Evolutionary conservation across 2,888 invertebrate genomes (phyloP).

Genomic region (Dione juno): DNA sequence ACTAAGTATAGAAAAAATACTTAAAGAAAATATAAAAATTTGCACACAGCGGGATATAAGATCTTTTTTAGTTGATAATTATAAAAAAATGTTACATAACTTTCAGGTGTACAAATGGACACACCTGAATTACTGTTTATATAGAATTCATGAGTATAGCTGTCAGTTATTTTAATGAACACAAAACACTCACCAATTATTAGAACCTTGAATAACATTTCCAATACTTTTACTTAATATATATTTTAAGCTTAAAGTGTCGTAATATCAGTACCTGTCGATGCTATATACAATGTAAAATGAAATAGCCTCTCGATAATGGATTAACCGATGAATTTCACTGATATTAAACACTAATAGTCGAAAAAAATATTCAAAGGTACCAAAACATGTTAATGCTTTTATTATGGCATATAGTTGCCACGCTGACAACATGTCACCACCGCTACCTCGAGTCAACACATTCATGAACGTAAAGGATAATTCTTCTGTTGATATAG

Average conservation of each 20-base stretch:
- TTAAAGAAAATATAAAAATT: too few relatives aligned
- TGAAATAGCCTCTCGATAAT: not conserved
- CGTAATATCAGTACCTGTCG: not conserved
- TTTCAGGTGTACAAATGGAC: too few relatives aligned
- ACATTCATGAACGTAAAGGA: slow-evolving; percentile 22
- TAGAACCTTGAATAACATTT: not conserved
- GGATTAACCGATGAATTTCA: not conserved
- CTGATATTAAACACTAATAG: not conserved
- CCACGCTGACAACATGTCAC: slow-evolving; percentile 24
- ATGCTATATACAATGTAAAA: not conserved
- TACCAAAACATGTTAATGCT: not conserved
- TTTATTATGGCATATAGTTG: not conserved
- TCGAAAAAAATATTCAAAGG: not conserved
- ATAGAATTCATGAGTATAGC: too few relatives aligned
- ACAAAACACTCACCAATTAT: not conserved
- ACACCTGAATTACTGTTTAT: too few relatives aligned
- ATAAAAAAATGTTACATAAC: too few relatives aligned
- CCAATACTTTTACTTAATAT: not conserved
- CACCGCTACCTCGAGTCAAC: slow-evolving; percentile 32
- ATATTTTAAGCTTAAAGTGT: not conserved
- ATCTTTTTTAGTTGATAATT: too few relatives aligned
- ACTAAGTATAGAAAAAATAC: too few relatives aligned
- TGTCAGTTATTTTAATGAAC: not conserved
- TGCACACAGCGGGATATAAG: too few relatives aligned
- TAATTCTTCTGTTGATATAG: slow-evolving; percentile 19